Evolutionary conservation across 2,797 vertebrate genomes (phyloP).

Genomic region (Lagocephalus sceleratus): DNA sequence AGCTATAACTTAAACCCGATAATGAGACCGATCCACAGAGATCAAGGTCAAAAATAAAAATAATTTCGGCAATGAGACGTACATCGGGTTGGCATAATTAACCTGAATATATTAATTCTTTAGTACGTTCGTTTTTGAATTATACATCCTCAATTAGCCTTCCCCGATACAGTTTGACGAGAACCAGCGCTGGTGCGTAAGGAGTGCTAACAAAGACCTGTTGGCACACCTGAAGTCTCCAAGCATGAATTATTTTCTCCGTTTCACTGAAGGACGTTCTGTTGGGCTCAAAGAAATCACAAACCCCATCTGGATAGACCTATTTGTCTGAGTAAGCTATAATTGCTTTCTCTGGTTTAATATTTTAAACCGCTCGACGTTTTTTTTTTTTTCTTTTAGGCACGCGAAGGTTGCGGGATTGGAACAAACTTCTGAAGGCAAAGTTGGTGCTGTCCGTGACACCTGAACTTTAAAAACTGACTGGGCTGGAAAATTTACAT

Average conservation of each 20-base stretch:
- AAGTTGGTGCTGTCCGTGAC: not conserved
- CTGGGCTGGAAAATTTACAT: too few species aligned
- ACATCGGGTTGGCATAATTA: slow-evolving; percentile 83
- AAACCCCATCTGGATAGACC: slow-evolving; percentile 40
- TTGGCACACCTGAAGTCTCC: slow-evolving; percentile 60
- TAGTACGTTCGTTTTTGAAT: slow-evolving; percentile 85
- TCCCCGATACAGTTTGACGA: slow-evolving; percentile 62
- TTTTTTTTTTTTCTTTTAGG: not conserved
- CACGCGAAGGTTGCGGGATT: not conserved
- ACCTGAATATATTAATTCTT: slow-evolving; percentile 86
- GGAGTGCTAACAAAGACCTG: slow-evolving; percentile 59
- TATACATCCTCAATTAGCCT: slow-evolving; percentile 76
- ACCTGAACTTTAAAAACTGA: too few species aligned
- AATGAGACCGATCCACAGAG: slow-evolving; percentile 71
- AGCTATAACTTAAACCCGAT: slow-evolving; percentile 66
- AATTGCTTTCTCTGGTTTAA: slow-evolving; percentile 54
- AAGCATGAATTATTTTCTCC: slow-evolving; percentile 70
- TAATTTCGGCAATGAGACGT: slow-evolving; percentile 67
- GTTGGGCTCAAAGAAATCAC: slow-evolving; percentile 51
- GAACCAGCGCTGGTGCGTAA: slow-evolving; percentile 53
- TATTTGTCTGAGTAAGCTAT: slow-evolving; percentile 58
- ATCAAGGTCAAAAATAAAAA: slow-evolving; percentile 75
- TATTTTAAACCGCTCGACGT: slow-evolving; percentile 25
- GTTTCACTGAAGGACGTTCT: slow-evolving; percentile 63
- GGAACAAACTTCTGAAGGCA: not conserved